These are phyloP conservation scores for Synergus japonicus DNA, from an alignment of 2,888 invertebrate species.

Conservation along the genomic window DNA sequence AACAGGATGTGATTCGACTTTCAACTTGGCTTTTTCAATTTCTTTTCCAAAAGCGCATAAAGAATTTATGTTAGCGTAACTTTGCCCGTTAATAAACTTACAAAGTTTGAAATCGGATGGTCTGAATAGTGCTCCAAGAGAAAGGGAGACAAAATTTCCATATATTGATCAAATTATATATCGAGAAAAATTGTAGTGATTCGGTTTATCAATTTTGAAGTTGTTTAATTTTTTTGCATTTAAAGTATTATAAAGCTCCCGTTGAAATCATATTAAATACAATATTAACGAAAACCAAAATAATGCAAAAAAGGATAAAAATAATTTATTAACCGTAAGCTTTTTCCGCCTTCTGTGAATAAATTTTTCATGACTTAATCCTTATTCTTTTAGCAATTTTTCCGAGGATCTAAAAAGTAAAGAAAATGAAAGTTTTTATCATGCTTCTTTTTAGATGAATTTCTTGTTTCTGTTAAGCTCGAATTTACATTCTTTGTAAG, in stretches of 20 bases:
- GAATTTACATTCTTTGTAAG: background rate
- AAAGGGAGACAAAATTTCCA: background rate
- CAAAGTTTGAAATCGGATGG: conserved; percentile 21
- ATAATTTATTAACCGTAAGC: no score
- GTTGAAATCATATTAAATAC: background rate
- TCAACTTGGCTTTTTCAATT: background rate
- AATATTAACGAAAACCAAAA: no score
- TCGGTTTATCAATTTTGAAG: background rate
- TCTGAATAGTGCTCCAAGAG: background rate
- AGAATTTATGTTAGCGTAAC: background rate
- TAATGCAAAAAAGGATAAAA: no score
- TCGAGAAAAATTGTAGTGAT: background rate
- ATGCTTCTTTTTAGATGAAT: background rate
- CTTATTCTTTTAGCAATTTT: background rate
- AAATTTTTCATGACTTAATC: no score
- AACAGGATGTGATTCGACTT: background rate
- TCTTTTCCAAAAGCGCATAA: background rate
- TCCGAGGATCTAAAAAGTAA: background rate
- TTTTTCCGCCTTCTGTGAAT: no score
- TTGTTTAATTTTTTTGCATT: background rate
- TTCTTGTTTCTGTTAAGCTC: background rate
- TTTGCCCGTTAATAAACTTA: conserved; percentile 24
- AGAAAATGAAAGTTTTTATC: background rate
- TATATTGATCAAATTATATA: background rate
- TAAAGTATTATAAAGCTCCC: background rate